phyloP scores from a whole-genome alignment of 1,140 invertebrate genomes.

The Microplitis mediator region DNA sequence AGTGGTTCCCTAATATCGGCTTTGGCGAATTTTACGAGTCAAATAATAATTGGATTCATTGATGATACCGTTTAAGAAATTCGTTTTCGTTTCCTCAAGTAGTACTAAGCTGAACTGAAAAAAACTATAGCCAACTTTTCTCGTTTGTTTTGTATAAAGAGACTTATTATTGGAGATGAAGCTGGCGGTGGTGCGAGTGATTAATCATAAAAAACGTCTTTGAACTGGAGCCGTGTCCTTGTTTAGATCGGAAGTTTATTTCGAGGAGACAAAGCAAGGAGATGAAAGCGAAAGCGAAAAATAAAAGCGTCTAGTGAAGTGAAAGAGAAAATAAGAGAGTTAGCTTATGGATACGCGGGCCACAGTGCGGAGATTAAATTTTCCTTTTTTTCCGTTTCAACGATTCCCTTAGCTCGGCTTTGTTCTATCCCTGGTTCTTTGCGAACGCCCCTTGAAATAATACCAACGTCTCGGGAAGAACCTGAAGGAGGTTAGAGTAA shows the following conservation, averaged over 20 bases:
- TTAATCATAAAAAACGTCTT: conserved; percentile 47
- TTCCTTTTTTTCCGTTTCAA: conserved; percentile 45
- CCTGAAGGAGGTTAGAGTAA: neutral
- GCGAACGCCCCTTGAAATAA: conserved; percentile 22
- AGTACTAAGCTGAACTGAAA: neutral
- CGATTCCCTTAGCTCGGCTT: conserved; percentile 36
- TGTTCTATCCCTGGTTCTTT: conserved; percentile 19
- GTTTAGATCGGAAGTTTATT: conserved; percentile 46
- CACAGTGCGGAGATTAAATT: conserved; percentile 48
- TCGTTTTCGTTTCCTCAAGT: neutral
- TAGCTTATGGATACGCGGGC: conserved; percentile 4
- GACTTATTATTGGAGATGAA: neutral
- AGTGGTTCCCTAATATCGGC: neutral
- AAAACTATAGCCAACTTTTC: neutral
- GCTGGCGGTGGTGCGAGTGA: conserved; percentile 39
- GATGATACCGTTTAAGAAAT: no score
- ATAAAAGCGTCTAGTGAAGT: neutral
- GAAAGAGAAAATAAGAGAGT: neutral
- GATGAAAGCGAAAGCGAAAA: neutral
- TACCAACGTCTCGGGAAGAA: neutral
- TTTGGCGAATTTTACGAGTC: neutral
- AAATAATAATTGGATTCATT: conserved; percentile 14
- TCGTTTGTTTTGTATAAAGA: neutral
- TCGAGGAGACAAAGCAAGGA: conserved; percentile 36
- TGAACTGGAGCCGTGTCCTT: neutral